Base-by-base conservation (phyloP, 2,113 vertebrate genomes). In the Pogona vitticeps region DNA sequence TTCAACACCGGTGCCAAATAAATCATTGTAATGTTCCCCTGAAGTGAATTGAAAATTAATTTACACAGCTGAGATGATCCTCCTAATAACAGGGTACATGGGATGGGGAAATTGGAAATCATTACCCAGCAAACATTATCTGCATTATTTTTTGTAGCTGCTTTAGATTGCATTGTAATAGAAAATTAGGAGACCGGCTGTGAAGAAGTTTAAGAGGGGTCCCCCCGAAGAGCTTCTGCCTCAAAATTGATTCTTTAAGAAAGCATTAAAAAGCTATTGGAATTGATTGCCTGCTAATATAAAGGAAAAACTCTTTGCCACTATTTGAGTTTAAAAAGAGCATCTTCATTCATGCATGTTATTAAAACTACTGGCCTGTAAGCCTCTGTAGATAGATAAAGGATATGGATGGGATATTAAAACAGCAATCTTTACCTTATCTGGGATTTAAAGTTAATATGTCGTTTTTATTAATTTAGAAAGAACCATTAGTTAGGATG, bases 11-110 rank as follows among this genome's bases (percentile, higher is more conserved):
- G 75, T 91, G 90, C 92, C 95, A 96, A 96, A 98, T 98, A 96
- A 98, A 98, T 98, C 97, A 97, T 95, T 96, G 93, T 97, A 97
- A 98, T 98, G 97, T 97, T 96, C 95, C 95, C 95, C 96, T 95
- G 96, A 97, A 98, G 97, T 97, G 97, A 98, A 98, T 96, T 97
- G 97, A 97, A 97, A 98, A 98, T 98, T 97, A 97, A 98, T 98
- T 98, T 97, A 97, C 96, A 96, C 95, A 94, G 96, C 96, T 95
- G 95, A 96, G 95, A 97, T 97, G 95, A 97, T 98, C 95, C 96
- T 96, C 94, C 97, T 98, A 98, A 98, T 98, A 98, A 97, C 95
- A 93, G 96, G 96, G 96, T 97, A 98, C 96, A 96, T 94, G 95
- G 95, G 94, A 96, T 96, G 94, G 95, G 96, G 96, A 97, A 97